Conservation (phyloP, 2,797 vertebrate species). For the Pitangus sulphuratus region DNA sequence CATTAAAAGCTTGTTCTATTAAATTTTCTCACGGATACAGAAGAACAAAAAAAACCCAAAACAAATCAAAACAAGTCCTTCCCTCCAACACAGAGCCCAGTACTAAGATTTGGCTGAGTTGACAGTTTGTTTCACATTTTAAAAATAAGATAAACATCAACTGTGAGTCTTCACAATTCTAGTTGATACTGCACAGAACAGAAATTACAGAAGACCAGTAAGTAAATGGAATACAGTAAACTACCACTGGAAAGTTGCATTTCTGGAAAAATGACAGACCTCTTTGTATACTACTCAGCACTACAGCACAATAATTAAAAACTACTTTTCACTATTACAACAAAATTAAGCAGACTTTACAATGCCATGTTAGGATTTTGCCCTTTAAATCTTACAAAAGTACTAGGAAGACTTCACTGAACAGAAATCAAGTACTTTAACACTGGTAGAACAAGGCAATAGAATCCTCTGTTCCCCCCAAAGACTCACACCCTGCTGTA, state of each 20-base stretch:
- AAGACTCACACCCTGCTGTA: not conserved
- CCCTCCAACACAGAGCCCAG: not conserved
- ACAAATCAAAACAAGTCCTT: not conserved
- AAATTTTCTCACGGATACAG: conserved; percentile 11
- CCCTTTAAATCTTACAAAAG: not conserved
- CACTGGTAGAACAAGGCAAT: not conserved
- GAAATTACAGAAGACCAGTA: not conserved
- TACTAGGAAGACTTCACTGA: not conserved
- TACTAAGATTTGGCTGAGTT: not conserved
- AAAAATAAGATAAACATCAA: not conserved
- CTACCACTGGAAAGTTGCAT: not conserved
- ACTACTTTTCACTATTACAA: not conserved
- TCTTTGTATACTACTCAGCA: not conserved
- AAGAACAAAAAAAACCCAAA: not conserved
- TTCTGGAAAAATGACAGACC: not conserved
- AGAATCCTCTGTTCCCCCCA: not conserved
- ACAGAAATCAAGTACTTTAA: conserved; percentile 1
- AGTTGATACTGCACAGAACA: not conserved
- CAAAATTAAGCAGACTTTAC: not conserved
- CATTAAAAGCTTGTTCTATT: conserved; percentile 46
- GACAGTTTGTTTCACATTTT: conserved; percentile 1
- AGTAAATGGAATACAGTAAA: not conserved
- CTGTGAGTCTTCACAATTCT: not conserved
- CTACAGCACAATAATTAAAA: conserved; percentile 1
- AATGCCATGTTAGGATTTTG: not conserved